These are phyloP conservation scores for Sternarchorhynchus goeldii DNA, from an alignment of 2,797 vertebrate genomes.

Conservation along the genomic window DNA sequence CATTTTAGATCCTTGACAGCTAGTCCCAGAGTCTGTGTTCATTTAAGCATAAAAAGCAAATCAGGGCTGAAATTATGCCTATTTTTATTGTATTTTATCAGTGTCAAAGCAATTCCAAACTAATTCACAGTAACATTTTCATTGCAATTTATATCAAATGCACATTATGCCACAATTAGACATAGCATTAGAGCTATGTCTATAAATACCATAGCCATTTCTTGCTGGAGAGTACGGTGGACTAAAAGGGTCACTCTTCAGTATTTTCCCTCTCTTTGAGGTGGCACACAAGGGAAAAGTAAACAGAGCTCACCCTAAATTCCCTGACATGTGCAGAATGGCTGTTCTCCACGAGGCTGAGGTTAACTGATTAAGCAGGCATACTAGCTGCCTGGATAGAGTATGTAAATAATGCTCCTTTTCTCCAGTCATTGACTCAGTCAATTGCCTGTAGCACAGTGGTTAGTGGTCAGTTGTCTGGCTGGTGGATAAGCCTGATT, in stretches of 20 bases:
- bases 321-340: not conserved
- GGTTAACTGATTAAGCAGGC: not conserved
- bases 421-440: conserved; percentile 63
- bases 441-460: conserved; percentile 66
- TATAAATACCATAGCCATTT: too few relatives aligned
- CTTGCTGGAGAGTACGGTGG: not conserved
- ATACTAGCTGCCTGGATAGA: not conserved
- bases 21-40: not conserved
- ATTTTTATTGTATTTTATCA: not conserved
- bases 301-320: conserved; percentile 9
- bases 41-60: not conserved
- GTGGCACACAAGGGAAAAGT: not conserved
- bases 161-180: not conserved
- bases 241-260: not conserved
- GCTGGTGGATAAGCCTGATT: conserved; percentile 72
- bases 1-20: conserved; percentile 6
- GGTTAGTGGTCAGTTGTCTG: conserved; percentile 67
- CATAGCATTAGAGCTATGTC: not conserved
- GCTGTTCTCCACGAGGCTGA: not conserved
- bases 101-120: conserved; percentile 1
- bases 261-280: too few relatives aligned
- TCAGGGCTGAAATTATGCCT: not conserved
- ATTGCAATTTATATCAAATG: not conserved
- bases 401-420: conserved; percentile 26
- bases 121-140: not conserved